These are phyloP conservation scores for Agonopterix alstromeriana DNA, from an alignment of 2,888 invertebrate species.

Conservation along the genomic window DNA sequence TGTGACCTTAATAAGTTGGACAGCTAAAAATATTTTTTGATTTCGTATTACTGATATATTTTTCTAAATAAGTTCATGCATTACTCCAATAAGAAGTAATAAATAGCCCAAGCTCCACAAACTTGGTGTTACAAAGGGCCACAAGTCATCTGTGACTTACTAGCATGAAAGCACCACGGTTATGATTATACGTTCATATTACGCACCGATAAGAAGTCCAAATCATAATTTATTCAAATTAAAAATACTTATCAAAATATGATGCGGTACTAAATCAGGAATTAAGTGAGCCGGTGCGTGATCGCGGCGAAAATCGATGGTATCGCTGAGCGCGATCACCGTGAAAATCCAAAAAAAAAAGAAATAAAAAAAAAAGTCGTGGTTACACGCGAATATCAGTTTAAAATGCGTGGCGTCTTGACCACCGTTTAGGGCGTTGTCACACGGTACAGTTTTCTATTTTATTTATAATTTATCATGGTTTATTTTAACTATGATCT, in stretches of 20 bases:
- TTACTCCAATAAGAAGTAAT: too few relatives aligned
- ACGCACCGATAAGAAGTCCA: constrained; percentile 63
- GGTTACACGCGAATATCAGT: constrained; percentile 65
- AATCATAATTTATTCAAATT: constrained; percentile 77
- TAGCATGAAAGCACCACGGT: constrained; percentile 28
- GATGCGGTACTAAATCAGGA: constrained; percentile 74
- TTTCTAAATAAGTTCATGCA: too few relatives aligned
- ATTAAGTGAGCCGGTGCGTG: constrained; percentile 73
- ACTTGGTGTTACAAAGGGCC: constrained; percentile 4
- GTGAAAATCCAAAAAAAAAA: constrained; percentile 63
- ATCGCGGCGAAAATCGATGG: constrained; percentile 46
- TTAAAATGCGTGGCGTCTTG: constrained; percentile 20
- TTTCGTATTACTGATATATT: too few relatives aligned
- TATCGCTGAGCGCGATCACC: constrained; percentile 59
- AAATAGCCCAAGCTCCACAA: not conserved
- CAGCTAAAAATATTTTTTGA: too few relatives aligned
- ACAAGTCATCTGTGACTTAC: constrained; percentile 33
- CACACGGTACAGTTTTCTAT: not conserved
- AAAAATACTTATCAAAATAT: constrained; percentile 77
- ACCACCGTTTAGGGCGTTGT: constrained; percentile 1
- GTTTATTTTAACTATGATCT: too few relatives aligned
- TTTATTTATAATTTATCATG: not conserved
- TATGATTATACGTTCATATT: constrained; percentile 61
- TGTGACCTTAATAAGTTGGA: too few relatives aligned
- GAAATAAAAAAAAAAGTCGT: constrained; percentile 22